Conservation (phyloP, 2,113 vertebrate species). For the Accipiter virgatus region DNA sequence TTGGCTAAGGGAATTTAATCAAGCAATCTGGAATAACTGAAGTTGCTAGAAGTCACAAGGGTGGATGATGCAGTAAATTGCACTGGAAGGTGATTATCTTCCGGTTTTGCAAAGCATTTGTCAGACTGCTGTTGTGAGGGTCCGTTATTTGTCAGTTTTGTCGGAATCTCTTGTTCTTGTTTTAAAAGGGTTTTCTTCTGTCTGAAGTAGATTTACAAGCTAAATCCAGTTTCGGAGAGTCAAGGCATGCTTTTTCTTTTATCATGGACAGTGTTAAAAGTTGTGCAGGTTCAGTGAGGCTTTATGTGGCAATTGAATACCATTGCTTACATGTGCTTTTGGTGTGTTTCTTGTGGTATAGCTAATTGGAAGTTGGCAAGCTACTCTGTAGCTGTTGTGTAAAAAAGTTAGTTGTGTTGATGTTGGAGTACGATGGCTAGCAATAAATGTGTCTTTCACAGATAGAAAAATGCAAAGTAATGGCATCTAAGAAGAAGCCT, state of each 20-base stretch:
- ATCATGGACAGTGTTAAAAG: background rate
- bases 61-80: background rate
- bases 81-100: background rate
- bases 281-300: background rate
- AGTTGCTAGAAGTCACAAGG: background rate
- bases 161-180: background rate
- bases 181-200: background rate
- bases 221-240: background rate
- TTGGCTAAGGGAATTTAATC: background rate
- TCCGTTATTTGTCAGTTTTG: background rate
- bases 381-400: background rate
- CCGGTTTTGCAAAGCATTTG: background rate
- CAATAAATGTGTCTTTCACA: slow-evolving; percentile 47
- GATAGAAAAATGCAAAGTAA: slow-evolving; percentile 98
- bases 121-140: background rate
- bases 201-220: background rate
- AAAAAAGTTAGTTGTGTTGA: background rate
- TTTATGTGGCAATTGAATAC: background rate
- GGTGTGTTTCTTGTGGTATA: background rate
- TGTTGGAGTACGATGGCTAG: background rate
- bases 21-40: background rate
- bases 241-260: background rate
- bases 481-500: slow-evolving; percentile 99
- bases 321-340: background rate
- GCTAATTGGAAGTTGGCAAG: background rate